Evolutionary conservation across 1,140 invertebrate species (phyloP).

Genomic region (Limonius californicus): DNA sequence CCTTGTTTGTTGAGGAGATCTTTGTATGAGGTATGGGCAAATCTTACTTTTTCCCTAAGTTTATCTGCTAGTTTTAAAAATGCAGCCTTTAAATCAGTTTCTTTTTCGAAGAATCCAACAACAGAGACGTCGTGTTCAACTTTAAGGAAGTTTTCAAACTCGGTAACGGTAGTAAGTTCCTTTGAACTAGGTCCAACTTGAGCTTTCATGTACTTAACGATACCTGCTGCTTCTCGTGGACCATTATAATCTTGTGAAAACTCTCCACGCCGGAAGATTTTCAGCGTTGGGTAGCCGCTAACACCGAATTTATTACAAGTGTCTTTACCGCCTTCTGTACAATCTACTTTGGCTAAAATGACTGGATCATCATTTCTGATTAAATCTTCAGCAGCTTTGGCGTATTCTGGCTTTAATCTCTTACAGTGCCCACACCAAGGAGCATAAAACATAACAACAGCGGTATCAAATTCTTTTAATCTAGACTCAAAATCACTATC

Average conservation of each 20-base stretch:
- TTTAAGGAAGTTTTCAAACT: conserved; percentile 69
- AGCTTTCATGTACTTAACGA: conserved; percentile 93
- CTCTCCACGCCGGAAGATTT: conserved; percentile 93
- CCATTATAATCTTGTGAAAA: conserved; percentile 92
- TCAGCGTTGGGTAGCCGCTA: conserved; percentile 94
- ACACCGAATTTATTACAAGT: conserved; percentile 89
- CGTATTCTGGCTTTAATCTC: conserved; percentile 94
- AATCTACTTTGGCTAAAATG: conserved; percentile 92
- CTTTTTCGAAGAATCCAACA: conserved; percentile 81
- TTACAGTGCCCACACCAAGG: conserved; percentile 99
- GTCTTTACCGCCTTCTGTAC: conserved; percentile 90
- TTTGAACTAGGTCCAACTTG: conserved; percentile 96
- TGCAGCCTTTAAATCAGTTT: conserved; percentile 71
- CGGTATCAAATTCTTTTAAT: conserved; percentile 78
- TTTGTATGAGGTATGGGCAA: conserved; percentile 73
- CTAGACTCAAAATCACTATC: conserved; percentile 79
- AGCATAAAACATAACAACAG: conserved; percentile 97
- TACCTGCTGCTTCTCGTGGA: conserved; percentile 87
- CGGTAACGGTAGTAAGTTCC: conserved; percentile 65
- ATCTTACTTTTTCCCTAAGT: conserved; percentile 82
- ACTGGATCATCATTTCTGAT: conserved; percentile 88
- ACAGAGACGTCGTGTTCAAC: conserved; percentile 74
- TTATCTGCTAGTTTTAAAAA: conserved; percentile 90
- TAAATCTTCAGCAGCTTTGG: conserved; percentile 84
- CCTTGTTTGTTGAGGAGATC: conserved; percentile 75